phyloP scores from a whole-genome alignment of 2,888 invertebrate genomes.

The Chloromyia formosa region DNA sequence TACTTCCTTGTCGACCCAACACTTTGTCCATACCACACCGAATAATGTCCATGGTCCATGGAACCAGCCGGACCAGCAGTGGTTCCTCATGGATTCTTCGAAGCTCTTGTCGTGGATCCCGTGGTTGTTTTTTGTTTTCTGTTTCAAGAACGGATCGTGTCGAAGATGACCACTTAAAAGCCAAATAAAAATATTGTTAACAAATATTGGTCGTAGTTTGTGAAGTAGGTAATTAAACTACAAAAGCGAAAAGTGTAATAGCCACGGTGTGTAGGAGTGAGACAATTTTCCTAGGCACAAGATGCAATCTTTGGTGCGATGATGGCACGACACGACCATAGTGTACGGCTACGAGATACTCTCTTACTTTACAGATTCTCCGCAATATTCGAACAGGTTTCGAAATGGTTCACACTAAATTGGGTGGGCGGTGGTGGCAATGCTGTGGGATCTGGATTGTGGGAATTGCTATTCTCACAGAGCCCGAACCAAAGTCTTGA shows the following conservation, averaged over 20 bases:
- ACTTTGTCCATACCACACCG: constrained; percentile 1
- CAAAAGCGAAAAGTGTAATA: constrained; percentile 36
- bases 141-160: neutral
- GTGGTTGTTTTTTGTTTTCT: neutral
- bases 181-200: constrained; percentile 41
- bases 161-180: constrained; percentile 40
- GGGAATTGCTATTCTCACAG: constrained; percentile 9
- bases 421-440: constrained; percentile 22
- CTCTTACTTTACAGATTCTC: neutral
- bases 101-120: neutral
- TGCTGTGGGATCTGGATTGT: constrained; percentile 40
- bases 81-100: neutral
- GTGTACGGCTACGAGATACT: neutral
- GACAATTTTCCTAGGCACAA: constrained; percentile 38
- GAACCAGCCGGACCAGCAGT: too few relatives aligned
- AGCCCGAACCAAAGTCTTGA: neutral
- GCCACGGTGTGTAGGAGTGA: constrained; percentile 41
- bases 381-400: constrained; percentile 24
- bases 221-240: constrained; percentile 45
- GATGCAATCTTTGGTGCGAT: constrained; percentile 10
- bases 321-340: constrained; percentile 1
- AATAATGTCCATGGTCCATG: neutral
- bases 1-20: constrained; percentile 27
- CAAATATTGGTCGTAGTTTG: constrained; percentile 41
- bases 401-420: constrained; percentile 22